Conservation (phyloP, 2,888 invertebrate genomes). For the Ophion ventricosus region DNA sequence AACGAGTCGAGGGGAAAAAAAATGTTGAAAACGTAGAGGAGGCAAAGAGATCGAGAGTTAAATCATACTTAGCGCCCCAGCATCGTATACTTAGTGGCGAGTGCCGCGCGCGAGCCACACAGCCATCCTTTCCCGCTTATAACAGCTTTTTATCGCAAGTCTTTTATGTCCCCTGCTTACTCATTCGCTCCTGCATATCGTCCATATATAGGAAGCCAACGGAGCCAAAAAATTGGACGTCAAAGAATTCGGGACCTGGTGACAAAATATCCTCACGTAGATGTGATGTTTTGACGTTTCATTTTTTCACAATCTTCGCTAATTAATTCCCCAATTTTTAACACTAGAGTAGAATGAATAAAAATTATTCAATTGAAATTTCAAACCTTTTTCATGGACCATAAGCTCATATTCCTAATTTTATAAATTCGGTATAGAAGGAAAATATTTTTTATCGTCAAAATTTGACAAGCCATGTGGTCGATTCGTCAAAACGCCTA, state of each 20-base stretch:
- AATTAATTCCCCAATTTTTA: not conserved
- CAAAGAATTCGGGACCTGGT: not conserved
- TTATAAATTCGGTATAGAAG: not conserved
- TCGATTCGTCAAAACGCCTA: not conserved
- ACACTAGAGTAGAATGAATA: not conserved
- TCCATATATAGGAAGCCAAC: not conserved
- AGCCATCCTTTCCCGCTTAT: constrained; percentile 52
- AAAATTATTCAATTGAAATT: not conserved
- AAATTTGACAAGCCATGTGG: not conserved
- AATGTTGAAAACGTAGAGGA: constrained; percentile 23
- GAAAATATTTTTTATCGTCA: not conserved
- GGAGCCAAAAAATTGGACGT: not conserved
- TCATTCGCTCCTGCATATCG: constrained; percentile 33
- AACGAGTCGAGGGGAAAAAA: constrained; percentile 13
- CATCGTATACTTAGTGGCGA: constrained; percentile 62
- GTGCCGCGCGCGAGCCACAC: constrained; percentile 44
- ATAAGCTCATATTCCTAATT: not conserved
- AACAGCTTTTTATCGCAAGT: constrained; percentile 62
- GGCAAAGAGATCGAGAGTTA: constrained; percentile 54
- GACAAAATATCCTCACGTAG: not conserved
- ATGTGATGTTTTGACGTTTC: not conserved
- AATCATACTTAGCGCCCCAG: constrained; percentile 64
- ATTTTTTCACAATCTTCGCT: not conserved
- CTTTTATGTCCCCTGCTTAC: constrained; percentile 53
- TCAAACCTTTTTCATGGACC: not conserved